Evolutionary conservation across 2,888 invertebrate genomes (phyloP), one percentile per base, ranked within the genome.

Genomic region (Anodontia alba): DNA sequence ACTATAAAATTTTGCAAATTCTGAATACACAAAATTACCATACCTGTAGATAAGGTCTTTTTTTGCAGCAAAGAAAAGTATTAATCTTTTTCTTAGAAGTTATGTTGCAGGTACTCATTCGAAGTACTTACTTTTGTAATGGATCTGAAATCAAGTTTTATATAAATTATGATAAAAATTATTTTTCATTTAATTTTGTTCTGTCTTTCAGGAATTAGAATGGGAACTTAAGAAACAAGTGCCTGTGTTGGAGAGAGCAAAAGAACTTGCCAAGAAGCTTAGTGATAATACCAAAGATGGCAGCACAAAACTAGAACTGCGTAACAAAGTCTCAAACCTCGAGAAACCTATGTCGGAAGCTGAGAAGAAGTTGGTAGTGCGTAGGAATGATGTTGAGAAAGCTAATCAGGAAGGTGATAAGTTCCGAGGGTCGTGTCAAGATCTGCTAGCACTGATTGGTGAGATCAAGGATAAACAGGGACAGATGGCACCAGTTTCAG

Each of bases 281-380:
- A 97, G 97, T 91, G 97, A 97, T 74, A 97, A 98, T 43, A 95
- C 99, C 49, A 97, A 98, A 33, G 99, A 99, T 95, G 97, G 98
- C 0, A 97, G 98, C 0, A 97, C 98, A 0, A 96, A 97, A 72
- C 97, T 97, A 66, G 99, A 99, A 95, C 97, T 99, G 67, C 97
- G 97, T 95, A 96, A 96, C 87, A 98, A 98, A 93, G 95, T 99
- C 75, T 96, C 97, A 0, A 97, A 97, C 1, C 96, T 98, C n/a
- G 98, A 97, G 29, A 96, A 98, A 70, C 97, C 98, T 92, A 98
- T 98, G 93, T 97, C 97, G 92, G 97, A 97, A 73, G 95, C 98
- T 88, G 98, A 98, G 81, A 93, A 92, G 86, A 93, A 92, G 81
- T 78, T 89, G 29, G 36, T 71, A 46, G 31, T 57, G 17, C 74